Percentiles rank a stretch among this genome's conserved stretches.
Conservation (phyloP, 2,113 vertebrate species). For the Myotis davidii region DNA sequence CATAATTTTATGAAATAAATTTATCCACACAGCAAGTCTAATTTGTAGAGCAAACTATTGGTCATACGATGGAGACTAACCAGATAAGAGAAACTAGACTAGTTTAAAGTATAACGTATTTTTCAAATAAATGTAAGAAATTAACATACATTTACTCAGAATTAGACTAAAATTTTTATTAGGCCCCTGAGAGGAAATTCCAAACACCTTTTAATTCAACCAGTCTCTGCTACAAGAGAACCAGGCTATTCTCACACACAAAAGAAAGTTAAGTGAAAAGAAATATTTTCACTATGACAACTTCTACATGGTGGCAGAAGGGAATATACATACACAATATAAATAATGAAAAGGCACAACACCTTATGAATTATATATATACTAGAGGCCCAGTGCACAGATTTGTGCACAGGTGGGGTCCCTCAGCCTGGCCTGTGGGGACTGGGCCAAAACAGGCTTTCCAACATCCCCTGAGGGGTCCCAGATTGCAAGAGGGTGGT, state of each 20-base stretch:
- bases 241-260: not conserved
- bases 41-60: not conserved
- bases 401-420: too few species aligned
- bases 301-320: constrained; percentile 28
- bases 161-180: constrained; percentile 71
- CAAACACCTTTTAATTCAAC: constrained; percentile 39
- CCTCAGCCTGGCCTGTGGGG: too few species aligned
- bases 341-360: not conserved
- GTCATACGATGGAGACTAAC: not conserved
- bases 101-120: constrained; percentile 59
- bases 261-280: constrained; percentile 47
- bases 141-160: not conserved
- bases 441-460: too few species aligned
- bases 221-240: constrained; percentile 44
- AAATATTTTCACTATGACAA: not conserved
- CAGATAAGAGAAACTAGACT: constrained; percentile 52
- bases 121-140: constrained; percentile 64
- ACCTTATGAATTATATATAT: not conserved
- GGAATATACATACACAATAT: constrained; percentile 51
- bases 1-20: not conserved
- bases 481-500: too few species aligned
- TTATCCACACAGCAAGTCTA: not conserved
- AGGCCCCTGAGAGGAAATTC: constrained; percentile 67
- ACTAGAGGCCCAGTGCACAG: too few species aligned
- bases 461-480: too few species aligned